Conservation (phyloP, 1,140 invertebrate genomes). For the Drosophila ercepeae region DNA sequence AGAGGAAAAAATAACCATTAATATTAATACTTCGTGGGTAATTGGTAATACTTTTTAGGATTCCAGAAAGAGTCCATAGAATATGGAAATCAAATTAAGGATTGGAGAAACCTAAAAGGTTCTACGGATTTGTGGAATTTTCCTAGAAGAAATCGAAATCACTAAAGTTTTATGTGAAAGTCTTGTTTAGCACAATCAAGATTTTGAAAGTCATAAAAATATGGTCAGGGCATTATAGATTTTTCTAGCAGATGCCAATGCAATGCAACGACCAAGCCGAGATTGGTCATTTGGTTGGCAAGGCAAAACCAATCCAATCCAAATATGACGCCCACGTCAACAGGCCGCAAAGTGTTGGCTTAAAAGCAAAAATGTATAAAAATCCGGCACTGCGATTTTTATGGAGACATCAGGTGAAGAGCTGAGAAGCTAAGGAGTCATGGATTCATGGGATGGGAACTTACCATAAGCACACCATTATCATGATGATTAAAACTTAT, state of each 20-base stretch:
- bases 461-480: conserved; percentile 72
- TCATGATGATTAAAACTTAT: conserved; percentile 82
- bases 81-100: neutral
- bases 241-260: conserved; percentile 37
- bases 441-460: conserved; percentile 14
- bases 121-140: neutral
- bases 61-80: neutral
- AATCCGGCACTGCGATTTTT: conserved; percentile 50
- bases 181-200: conserved; percentile 24
- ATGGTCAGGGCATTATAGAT: conserved; percentile 33
- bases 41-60: too few relatives aligned
- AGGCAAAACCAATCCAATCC: conserved; percentile 2
- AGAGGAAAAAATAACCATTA: neutral
- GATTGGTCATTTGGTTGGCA: neutral
- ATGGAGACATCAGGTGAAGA: conserved; percentile 71
- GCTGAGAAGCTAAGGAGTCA: conserved; percentile 3
- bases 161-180: conserved; percentile 14
- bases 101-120: too few relatives aligned
- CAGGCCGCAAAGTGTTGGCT: conserved; percentile 23
- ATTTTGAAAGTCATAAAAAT: conserved; percentile 38
- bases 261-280: neutral
- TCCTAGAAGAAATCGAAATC: conserved; percentile 13
- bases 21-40: neutral
- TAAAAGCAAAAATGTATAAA: conserved; percentile 68
- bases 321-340: conserved; percentile 49